Evolutionary conservation across 1,140 invertebrate genomes (phyloP).

Genomic region (Apis florea): DNA sequence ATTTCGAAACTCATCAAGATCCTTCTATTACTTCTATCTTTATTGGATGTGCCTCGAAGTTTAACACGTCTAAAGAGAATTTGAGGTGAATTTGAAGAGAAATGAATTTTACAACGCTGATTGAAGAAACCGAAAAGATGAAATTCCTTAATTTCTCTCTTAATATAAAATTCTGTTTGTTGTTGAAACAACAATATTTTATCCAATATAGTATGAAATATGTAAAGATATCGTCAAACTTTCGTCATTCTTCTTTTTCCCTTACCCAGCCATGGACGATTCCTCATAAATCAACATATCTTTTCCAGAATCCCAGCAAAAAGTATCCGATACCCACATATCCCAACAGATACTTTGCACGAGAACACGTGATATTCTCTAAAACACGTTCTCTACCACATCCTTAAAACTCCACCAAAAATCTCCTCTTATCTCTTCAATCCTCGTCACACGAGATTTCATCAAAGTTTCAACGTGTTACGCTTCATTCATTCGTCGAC

Average conservation of each 20-base stretch:
- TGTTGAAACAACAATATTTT: too few species aligned
- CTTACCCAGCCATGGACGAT: neutral
- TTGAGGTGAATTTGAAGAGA: too few species aligned
- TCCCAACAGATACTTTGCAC: neutral
- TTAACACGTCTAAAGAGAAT: too few species aligned
- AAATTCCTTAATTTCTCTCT: too few species aligned
- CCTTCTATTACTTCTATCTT: neutral
- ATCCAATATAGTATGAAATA: too few species aligned
- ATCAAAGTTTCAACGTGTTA: neutral
- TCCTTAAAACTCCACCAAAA: neutral
- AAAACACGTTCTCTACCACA: neutral
- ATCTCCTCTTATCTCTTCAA: neutral
- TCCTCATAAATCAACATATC: constrained; percentile 5
- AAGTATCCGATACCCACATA: neutral
- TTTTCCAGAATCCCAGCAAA: neutral
- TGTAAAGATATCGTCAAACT: neutral
- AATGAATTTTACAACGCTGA: too few species aligned
- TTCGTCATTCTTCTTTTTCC: neutral
- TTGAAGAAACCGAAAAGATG: too few species aligned
- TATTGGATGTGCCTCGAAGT: neutral
- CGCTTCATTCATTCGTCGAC: neutral
- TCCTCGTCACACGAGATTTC: neutral
- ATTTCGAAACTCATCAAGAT: constrained; percentile 6
- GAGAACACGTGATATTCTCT: neutral
- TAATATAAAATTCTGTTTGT: too few species aligned